A percentile compares a stretch with the other conserved stretches of the same genome.
Evolutionary conservation across 2,888 invertebrate genomes (phyloP).

Genomic region (Orthosia gothica): DNA sequence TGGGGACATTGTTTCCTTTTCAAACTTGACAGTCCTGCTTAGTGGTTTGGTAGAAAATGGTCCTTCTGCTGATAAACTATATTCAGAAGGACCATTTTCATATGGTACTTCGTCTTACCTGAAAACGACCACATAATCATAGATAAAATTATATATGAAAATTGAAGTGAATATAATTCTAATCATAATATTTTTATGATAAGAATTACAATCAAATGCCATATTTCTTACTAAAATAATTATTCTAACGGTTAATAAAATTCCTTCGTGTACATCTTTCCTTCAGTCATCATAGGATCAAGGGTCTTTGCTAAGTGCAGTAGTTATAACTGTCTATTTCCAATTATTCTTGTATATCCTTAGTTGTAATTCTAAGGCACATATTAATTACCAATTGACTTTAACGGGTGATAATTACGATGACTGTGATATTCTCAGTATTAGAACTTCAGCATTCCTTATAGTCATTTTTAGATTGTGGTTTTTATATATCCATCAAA

Average conservation of each 20-base stretch:
- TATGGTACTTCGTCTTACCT: neutral
- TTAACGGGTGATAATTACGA: slow-evolving; percentile 4
- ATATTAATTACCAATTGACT: neutral
- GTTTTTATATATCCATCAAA: neutral
- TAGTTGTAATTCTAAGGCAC: neutral
- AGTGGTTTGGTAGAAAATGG: neutral
- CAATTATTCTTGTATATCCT: neutral
- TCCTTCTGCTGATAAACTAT: neutral
- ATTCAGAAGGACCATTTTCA: neutral
- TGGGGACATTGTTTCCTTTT: neutral
- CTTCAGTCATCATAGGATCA: neutral
- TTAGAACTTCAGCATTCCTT: neutral
- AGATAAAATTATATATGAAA: neutral
- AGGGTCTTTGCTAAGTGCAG: neutral
- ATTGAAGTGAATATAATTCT: neutral
- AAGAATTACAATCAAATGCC: neutral
- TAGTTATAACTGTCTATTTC: neutral
- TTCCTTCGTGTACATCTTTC: neutral
- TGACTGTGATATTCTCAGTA: slow-evolving; percentile 1
- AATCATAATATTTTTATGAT: neutral
- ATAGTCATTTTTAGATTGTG: neutral
- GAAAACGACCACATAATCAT: neutral
- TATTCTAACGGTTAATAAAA: slow-evolving; percentile 1
- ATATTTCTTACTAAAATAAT: neutral
- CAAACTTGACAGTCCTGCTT: slow-evolving; percentile 5